These are phyloP conservation scores for Nomada ruficornis DNA, from an alignment of 2,888 invertebrate species.

Conservation along the genomic window DNA sequence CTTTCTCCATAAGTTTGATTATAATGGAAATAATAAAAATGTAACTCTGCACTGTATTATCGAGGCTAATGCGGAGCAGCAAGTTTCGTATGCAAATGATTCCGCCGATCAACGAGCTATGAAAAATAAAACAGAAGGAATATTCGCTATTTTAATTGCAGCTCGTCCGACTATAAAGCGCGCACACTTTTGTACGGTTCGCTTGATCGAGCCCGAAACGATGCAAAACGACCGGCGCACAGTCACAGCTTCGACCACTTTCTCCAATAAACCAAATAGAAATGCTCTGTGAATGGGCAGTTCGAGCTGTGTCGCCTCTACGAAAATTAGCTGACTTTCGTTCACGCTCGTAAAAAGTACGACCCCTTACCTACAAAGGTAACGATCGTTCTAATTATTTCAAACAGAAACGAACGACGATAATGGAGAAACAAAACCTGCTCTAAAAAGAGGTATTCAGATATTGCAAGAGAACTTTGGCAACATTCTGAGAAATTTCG, in stretches of 20 bases:
- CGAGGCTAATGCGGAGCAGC: neutral
- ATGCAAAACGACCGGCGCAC: conserved; percentile 48
- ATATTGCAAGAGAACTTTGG: too few relatives aligned
- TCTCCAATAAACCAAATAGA: conserved; percentile 69
- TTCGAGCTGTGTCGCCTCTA: conserved; percentile 50
- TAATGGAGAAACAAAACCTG: neutral
- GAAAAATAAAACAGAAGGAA: conserved; percentile 10
- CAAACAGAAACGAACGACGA: conserved; percentile 8
- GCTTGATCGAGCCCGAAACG: conserved; percentile 51
- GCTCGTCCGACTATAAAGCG: conserved; percentile 1
- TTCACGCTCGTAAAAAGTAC: conserved; percentile 47
- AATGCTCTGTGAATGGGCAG: conserved; percentile 48
- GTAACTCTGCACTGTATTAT: too few relatives aligned
- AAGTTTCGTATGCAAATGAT: neutral
- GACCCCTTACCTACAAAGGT: neutral
- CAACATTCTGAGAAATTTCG: too few relatives aligned
- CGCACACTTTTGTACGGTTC: conserved; percentile 17
- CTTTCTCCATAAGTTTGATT: too few relatives aligned
- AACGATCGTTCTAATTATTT: conserved; percentile 15
- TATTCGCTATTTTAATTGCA: conserved; percentile 29
- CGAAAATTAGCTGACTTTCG: conserved; percentile 68
- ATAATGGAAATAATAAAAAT: neutral
- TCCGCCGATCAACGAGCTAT: neutral
- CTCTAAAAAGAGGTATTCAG: too few relatives aligned
- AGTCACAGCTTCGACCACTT: conserved; percentile 51